These are phyloP conservation scores for Ptiloglossa arizonensis DNA, from an alignment of 1,140 invertebrate genomes.

Conservation along the genomic window DNA sequence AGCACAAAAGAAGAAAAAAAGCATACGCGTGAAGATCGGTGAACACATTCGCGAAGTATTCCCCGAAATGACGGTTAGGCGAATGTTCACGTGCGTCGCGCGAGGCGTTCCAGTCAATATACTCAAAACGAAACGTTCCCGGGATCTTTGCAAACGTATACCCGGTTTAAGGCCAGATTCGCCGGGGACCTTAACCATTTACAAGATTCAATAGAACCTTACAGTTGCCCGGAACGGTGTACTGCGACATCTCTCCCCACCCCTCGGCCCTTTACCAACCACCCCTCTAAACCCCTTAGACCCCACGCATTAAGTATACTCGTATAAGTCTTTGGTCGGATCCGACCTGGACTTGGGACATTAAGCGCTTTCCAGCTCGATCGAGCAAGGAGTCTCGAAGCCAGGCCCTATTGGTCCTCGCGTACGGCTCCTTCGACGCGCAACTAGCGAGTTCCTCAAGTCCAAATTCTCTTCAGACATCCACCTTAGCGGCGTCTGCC, in stretches of 20 bases:
- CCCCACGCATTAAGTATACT: slow-evolving; percentile 62
- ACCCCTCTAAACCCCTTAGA: slow-evolving; percentile 46
- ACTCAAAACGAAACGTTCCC: slow-evolving; percentile 2
- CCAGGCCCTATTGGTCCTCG: slow-evolving; percentile 44
- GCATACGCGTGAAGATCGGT: too few relatives aligned
- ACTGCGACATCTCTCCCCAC: slow-evolving; percentile 17
- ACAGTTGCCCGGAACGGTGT: slow-evolving; percentile 31
- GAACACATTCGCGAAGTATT: neutral
- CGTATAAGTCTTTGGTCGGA: slow-evolving; percentile 61
- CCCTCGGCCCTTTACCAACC: too few relatives aligned
- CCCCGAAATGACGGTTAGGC: neutral
- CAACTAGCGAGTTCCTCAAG: slow-evolving; percentile 66
- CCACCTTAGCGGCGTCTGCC: slow-evolving; percentile 65
- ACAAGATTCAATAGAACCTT: slow-evolving; percentile 45
- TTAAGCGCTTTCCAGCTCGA: slow-evolving; percentile 65
- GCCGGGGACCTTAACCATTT: slow-evolving; percentile 33
- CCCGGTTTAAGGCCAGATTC: slow-evolving; percentile 24
- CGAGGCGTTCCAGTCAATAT: slow-evolving; percentile 17
- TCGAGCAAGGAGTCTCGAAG: slow-evolving; percentile 29
- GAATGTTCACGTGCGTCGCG: neutral
- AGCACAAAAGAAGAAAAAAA: too few relatives aligned
- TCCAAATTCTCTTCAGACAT: slow-evolving; percentile 69
- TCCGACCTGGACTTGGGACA: slow-evolving; percentile 62
- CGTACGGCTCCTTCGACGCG: slow-evolving; percentile 59
- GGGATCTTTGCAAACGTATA: neutral